A percentile compares a stretch with the other conserved stretches of the same genome.
phyloP scores from a whole-genome alignment of 2,113 vertebrate genomes.

The Trogon surrucura region DNA sequence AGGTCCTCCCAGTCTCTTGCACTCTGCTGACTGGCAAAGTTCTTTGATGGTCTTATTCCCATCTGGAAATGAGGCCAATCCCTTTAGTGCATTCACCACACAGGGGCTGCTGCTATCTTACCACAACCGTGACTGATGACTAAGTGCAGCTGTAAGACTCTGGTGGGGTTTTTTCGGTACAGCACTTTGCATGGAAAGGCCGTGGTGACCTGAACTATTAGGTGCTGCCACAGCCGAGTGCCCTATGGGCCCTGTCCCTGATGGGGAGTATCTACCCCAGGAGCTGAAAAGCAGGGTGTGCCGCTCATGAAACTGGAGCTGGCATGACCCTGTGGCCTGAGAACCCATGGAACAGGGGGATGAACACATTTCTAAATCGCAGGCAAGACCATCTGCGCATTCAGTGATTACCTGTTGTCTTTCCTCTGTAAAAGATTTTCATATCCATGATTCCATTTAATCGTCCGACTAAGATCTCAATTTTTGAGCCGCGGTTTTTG shows the following conservation, averaged over 20 bases:
- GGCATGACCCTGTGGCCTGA: neutral
- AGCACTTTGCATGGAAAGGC: neutral
- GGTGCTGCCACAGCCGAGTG: fast-evolving
- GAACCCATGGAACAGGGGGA: neutral
- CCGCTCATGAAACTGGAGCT: neutral
- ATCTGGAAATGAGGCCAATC: neutral
- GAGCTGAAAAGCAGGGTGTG: neutral
- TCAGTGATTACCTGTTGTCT: conserved; percentile 80
- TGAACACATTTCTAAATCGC: neutral
- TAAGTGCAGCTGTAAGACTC: neutral
- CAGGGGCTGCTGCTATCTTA: neutral
- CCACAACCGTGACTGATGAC: fast-evolving
- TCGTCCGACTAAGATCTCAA: conserved; percentile 86
- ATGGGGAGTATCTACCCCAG: neutral
- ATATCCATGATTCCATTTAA: conserved; percentile 96
- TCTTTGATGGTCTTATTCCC: neutral
- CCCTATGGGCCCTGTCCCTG: fast-evolving
- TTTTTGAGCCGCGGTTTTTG: conserved; percentile 83
- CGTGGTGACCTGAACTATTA: neutral
- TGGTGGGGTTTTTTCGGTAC: neutral
- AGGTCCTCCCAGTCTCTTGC: neutral
- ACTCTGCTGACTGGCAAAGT: neutral
- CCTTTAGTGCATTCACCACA: fast-evolving
- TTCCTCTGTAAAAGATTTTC: conserved; percentile 96
- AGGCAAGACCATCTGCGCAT: neutral